Base-by-base conservation (phyloP, 1,140 invertebrate genomes). In the Melipona quadrifasciata region DNA sequence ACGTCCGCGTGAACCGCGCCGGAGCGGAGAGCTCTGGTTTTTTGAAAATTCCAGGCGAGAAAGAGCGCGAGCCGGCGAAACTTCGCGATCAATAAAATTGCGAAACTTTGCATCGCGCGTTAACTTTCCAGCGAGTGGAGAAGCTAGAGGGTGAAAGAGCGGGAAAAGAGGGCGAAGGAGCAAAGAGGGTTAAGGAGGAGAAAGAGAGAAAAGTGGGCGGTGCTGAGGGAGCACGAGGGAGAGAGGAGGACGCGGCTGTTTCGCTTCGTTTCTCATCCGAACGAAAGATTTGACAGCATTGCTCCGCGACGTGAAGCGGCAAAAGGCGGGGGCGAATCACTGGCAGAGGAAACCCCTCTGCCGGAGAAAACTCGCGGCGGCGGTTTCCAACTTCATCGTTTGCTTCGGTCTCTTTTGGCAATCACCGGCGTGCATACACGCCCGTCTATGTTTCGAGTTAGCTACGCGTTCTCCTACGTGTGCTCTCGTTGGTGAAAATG, bases 1-100 rank as follows among this genome's bases (percentile, higher is more conserved):
- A 34, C 53, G 34, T 73, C 12, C 61, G 34, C 51, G 47, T 73
- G 67, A 84, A 80, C 55, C 39, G n/a, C 70, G 8, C 47, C 11
- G 2, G 2, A 31, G 6, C 27, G 21, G 65, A 16, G 82, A 34
- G 82, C 51, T n/a, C n/a, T n/a, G n/a, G n/a, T 84, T 89, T 88
- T 83, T 57, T 19, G 34, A 82, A 84, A 88, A 86, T 88, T 88
- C 64, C 24, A 51, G 64, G 21, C 39, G 39, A 47, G 17, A 55
- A 80, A 34, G 51, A 58, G 57, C 27, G 65, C 39, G 70, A 72
- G 8, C 24, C 47, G 58, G 73, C 31, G 71, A 82, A 89, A 87
- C 73, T 89, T 89, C 27, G 78, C 80, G 87, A 89, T 89, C 88
- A 83, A 89, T 89, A 88, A 88, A 89, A 89, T 82, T 73, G 87